Evolutionary conservation across 2,888 invertebrate species (phyloP).

Genomic region (Perizoma affinitatum): DNA sequence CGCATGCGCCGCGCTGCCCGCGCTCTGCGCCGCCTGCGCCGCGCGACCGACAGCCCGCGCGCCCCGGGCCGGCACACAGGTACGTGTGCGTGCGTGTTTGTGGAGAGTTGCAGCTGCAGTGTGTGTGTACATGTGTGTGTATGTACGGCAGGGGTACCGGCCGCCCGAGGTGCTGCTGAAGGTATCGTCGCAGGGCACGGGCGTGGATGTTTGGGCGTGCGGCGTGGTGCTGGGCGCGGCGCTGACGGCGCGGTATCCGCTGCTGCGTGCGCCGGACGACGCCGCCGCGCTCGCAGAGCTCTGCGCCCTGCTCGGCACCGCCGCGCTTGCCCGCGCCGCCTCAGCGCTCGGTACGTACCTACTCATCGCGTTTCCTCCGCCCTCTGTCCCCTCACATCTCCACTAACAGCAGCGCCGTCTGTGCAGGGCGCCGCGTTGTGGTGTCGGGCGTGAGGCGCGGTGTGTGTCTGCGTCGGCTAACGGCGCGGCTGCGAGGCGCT

Average conservation of each 20-base stretch:
- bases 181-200: slow-evolving; percentile 90
- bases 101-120: too few species aligned
- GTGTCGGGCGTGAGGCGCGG: slow-evolving; percentile 53
- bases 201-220: slow-evolving; percentile 95
- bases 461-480: slow-evolving; percentile 37
- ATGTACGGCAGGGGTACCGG: slow-evolving; percentile 35
- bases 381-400: too few species aligned
- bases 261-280: slow-evolving; percentile 91
- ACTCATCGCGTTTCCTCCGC: too few species aligned
- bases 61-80: slow-evolving; percentile 94
- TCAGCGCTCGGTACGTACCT: slow-evolving; percentile 79
- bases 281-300: slow-evolving; percentile 91
- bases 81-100: slow-evolving; percentile 72
- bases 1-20: slow-evolving; percentile 86
- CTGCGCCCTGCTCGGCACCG: slow-evolving; percentile 90
- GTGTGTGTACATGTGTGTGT: not conserved
- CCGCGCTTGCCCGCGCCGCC: slow-evolving; percentile 87
- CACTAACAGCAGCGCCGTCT: slow-evolving; percentile 37
- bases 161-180: slow-evolving; percentile 86
- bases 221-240: slow-evolving; percentile 90
- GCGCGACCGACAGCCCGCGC: slow-evolving; percentile 87
- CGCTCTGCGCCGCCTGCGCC: slow-evolving; percentile 86
- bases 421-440: slow-evolving; percentile 25
- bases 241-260: slow-evolving; percentile 91
- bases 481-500: slow-evolving; percentile 27